These are phyloP conservation scores for Crematogaster levior DNA, from an alignment of 2,888 invertebrate species.

Conservation along the genomic window DNA sequence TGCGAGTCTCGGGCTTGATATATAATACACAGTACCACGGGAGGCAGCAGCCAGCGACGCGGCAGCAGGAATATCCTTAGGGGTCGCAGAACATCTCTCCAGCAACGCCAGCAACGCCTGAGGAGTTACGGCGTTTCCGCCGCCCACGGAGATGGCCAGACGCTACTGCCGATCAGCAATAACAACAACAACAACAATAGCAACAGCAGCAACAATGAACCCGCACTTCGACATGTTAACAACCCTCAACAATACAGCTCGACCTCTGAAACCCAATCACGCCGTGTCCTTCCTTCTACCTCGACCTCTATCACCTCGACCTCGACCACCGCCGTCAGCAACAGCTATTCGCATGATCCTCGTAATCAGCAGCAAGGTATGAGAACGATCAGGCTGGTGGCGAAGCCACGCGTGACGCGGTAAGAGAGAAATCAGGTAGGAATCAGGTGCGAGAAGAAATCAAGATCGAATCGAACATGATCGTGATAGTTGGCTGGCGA, in stretches of 20 bases:
- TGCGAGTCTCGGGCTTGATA: conserved; percentile 76
- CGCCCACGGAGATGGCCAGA: conserved; percentile 83
- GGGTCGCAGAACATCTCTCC: conserved; percentile 75
- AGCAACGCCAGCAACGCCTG: conserved; percentile 81
- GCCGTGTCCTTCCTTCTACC: conserved; percentile 61
- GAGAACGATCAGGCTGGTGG: conserved; percentile 66
- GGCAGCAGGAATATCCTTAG: conserved; percentile 57
- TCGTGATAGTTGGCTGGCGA: conserved; percentile 48
- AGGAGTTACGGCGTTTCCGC: conserved; percentile 83
- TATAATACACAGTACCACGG: conserved; percentile 80
- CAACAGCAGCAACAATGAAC: conserved; percentile 65
- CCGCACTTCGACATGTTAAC: conserved; percentile 69
- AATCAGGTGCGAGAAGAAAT: conserved; percentile 35
- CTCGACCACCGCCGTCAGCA: conserved; percentile 75
- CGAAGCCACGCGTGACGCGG: conserved; percentile 46
- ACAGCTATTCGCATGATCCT: conserved; percentile 76
- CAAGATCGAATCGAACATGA: conserved; percentile 31
- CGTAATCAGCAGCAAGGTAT: conserved; percentile 81
- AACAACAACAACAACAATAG: conserved; percentile 75
- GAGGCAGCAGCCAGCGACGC: conserved; percentile 63
- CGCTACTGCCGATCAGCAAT: conserved; percentile 81
- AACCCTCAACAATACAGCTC: conserved; percentile 65
- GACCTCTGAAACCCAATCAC: conserved; percentile 64
- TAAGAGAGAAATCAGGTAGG: conserved; percentile 46
- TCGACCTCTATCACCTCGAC: conserved; percentile 59